Conservation (phyloP, 2,113 vertebrate genomes). For the Corythornis madagascariensis region DNA sequence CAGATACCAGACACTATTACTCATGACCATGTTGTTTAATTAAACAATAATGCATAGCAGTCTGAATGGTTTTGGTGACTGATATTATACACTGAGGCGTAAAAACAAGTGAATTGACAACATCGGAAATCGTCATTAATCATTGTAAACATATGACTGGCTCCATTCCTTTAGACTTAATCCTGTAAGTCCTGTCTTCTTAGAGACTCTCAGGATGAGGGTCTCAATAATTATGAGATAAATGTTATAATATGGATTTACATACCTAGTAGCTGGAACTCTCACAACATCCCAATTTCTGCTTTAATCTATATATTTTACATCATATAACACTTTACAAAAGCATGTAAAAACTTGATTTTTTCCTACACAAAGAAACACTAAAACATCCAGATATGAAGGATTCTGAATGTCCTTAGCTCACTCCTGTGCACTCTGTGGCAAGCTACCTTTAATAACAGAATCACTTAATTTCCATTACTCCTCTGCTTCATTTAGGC, state of each 20-base stretch:
- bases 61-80: neutral
- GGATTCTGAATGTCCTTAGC: rapidly evolving
- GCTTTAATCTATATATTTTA: neutral
- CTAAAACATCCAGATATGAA: neutral
- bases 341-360: rapidly evolving
- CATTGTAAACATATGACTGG: neutral
- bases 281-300: neutral
- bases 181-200: neutral
- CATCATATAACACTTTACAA: rapidly evolving
- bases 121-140: neutral
- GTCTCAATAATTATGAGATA: rapidly evolving
- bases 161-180: neutral
- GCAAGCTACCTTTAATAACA: neutral
- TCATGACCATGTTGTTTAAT: neutral
- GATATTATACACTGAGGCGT: neutral
- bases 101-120: neutral
- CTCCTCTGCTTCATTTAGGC: neutral
- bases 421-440: rapidly evolving
- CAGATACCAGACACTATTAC: neutral
- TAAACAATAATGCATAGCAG: neutral
- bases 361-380: neutral
- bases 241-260: neutral
- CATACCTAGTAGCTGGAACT: neutral
- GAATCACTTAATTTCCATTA: neutral
- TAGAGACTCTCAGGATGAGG: neutral